Evolutionary conservation across 2,888 invertebrate genomes (phyloP).

Genomic region (Drosophila mercatorum): DNA sequence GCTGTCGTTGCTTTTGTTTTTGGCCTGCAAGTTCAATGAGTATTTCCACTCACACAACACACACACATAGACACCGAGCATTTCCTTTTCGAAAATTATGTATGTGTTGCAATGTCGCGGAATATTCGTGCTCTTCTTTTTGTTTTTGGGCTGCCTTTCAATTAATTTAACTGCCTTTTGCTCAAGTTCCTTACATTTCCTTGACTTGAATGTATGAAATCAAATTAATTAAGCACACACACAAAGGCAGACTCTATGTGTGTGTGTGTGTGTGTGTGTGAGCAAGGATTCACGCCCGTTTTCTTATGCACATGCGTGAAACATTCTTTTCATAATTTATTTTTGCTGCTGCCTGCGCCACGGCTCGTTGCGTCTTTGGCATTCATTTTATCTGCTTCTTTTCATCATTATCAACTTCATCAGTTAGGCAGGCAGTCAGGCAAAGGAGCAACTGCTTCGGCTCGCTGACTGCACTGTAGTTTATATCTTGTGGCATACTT

Average conservation of each 20-base stretch:
- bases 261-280: not conserved
- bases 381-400: constrained; percentile 56
- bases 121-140: constrained; percentile 12
- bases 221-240: constrained; percentile 69
- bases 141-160: constrained; percentile 41
- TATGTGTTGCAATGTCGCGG: constrained; percentile 49
- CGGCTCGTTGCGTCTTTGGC: constrained; percentile 30
- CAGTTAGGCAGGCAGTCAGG: constrained; percentile 48
- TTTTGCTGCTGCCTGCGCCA: constrained; percentile 29
- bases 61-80: constrained; percentile 1
- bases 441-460: constrained; percentile 3
- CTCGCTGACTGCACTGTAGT: constrained; percentile 15
- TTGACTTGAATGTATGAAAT: constrained; percentile 73
- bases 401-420: constrained; percentile 72
- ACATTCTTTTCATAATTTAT: constrained; percentile 78
- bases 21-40: constrained; percentile 54
- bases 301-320: constrained; percentile 72
- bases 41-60: constrained; percentile 1
- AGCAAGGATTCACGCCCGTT: constrained; percentile 23
- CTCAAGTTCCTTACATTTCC: constrained; percentile 50
- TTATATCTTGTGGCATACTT: constrained; percentile 36
- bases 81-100: constrained; percentile 46
- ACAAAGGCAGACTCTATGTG: not conserved
- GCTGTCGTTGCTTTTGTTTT: constrained; percentile 26
- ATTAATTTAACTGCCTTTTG: constrained; percentile 63